Base-by-base conservation (phyloP, 2,888 invertebrate species). In the Thymelicus acteon region DNA sequence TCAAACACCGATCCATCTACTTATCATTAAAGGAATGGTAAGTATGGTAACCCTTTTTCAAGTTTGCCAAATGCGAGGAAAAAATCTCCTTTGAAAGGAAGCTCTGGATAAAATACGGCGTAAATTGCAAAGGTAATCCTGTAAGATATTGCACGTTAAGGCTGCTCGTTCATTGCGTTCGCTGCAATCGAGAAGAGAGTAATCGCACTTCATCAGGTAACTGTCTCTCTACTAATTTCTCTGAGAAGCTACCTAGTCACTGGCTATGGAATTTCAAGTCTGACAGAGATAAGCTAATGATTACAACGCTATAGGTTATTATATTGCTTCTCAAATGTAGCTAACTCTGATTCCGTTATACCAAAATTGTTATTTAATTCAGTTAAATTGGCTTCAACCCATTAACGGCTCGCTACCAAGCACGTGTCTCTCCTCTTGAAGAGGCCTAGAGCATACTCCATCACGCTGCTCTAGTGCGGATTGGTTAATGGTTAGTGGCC, bases 161-260 rank as follows among this genome's bases (percentile, higher is more conserved):
- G 64, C 52, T 48, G 49, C 15, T 49, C 63, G 63, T 63, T 63
- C 63, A 63, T 63, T 63, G 63, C 63, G 52, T 52, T 79, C 78
- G 72, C 73, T 74, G 72, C 72, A 69, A 73, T 75, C 60, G 71
- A 67, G 67, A 47, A 39, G 66, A 72, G 72, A 72, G 72, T 72
- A 69, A 72, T 71, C 71, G 71, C 67, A 62, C 71, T 69, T 75
- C 71, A 75, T 73, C 72, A 72, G 67, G 60, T 48, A 48, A 67
- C 40, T 66, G 52, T 64, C 64, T 64, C 52, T 37, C 52, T 64
- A 40, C 64, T 52, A 52, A 64, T 64, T 64, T 54, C 64, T 64
- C 64, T 19, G 24, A 40, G 54, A 49, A 49, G 12, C 15, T 63
- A 37, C 52, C 49, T 8, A 63, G 63, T 19, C 13, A n/a, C 48